Conservation (phyloP, 2,113 vertebrate species). For the Eptesicus fuscus region DNA sequence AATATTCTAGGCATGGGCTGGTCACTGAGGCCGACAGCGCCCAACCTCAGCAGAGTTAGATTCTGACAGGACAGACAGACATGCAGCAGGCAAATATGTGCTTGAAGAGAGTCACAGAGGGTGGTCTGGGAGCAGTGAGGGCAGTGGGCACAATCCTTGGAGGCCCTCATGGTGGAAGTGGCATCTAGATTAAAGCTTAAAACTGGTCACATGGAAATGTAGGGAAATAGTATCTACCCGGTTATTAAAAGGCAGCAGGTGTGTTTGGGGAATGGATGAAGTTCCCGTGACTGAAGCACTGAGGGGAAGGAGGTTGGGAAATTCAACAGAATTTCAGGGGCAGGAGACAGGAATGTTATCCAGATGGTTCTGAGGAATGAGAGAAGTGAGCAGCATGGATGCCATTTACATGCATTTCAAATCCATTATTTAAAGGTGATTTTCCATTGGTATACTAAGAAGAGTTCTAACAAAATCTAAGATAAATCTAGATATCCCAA, state of each 20-base stretch:
- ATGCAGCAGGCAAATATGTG: fast-evolving
- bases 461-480: not conserved
- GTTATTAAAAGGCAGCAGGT: not conserved
- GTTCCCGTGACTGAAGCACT: not conserved
- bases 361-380: not conserved
- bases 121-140: not conserved
- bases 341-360: not conserved
- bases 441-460: not conserved
- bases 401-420: not conserved
- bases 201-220: not conserved
- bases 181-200: not conserved
- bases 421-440: not conserved
- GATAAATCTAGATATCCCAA: not conserved
- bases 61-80: not conserved
- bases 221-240: not conserved
- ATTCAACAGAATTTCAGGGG: not conserved
- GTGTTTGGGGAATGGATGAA: not conserved
- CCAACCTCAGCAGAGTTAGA: not conserved
- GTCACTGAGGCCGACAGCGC: not conserved
- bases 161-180: not conserved
- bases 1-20: not conserved
- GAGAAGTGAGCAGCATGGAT: not conserved
- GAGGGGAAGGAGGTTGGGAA: not conserved
- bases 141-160: fast-evolving
- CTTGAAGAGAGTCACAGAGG: fast-evolving